These are phyloP conservation scores for Melipona beecheii DNA, from an alignment of 2,888 invertebrate species.

Conservation along the genomic window DNA sequence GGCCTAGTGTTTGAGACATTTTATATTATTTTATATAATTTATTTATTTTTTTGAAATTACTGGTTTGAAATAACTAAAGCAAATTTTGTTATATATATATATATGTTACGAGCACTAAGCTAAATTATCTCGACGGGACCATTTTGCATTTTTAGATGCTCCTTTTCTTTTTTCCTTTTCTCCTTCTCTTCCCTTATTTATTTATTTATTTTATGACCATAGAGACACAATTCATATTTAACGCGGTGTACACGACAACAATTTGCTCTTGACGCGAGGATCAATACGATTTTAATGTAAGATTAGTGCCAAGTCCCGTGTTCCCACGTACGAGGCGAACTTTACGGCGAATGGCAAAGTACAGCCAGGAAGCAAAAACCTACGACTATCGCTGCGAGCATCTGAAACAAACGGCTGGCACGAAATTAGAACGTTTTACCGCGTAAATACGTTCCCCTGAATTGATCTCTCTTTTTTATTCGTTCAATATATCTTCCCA, in stretches of 20 bases:
- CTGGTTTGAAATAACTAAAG: no score
- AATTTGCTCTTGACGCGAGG: background rate
- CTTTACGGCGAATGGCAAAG: background rate
- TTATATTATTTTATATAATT: no score
- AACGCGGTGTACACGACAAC: background rate
- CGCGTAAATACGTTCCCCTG: background rate
- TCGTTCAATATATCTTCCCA: background rate
- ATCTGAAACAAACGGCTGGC: background rate
- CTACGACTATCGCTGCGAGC: background rate
- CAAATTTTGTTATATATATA: no score
- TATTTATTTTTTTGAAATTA: no score
- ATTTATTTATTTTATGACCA: no score
- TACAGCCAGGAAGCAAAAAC: background rate
- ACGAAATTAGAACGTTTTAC: background rate
- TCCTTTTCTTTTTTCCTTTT: no score
- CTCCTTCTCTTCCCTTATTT: background rate
- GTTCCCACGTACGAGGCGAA: background rate
- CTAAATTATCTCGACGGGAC: no score
- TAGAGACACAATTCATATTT: background rate
- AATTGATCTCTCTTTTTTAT: background rate
- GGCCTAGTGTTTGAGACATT: no score
- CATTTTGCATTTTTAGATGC: no score
- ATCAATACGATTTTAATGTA: slow-evolving; percentile 2
- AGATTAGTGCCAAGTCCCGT: background rate
- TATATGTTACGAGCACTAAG: no score